Evolutionary conservation across 2,113 vertebrate genomes (phyloP).

Genomic region (Tretioscincus oriximinensis): DNA sequence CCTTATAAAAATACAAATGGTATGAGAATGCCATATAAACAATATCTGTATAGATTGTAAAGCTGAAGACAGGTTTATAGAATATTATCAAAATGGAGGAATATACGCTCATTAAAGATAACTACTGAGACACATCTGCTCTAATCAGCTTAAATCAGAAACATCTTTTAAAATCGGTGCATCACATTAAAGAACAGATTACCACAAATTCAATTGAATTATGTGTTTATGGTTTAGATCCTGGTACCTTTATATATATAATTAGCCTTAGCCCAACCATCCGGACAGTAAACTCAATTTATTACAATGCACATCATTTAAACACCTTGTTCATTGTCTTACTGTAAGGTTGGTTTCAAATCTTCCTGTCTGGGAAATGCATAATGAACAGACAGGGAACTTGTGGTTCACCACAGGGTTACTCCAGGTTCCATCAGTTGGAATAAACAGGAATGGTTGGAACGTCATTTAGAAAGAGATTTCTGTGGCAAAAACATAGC

Average conservation of each 20-base stretch:
- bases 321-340: no score
- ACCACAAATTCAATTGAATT: background rate
- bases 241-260: background rate
- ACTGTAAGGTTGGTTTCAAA: no score
- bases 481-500: no score
- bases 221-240: background rate
- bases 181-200: background rate
- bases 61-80: no score
- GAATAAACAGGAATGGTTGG: no score
- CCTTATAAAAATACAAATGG: background rate
- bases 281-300: no score
- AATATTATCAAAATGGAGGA: background rate
- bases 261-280: background rate
- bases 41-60: background rate
- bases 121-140: background rate
- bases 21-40: background rate
- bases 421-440: no score
- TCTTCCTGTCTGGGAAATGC: no score
- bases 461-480: no score
- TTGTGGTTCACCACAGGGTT: no score
- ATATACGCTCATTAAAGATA: background rate
- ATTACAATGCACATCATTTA: no score
- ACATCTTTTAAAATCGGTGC: background rate
- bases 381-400: no score
- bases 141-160: background rate